phyloP scores from a whole-genome alignment of 2,888 invertebrate species.

The Pyrocoelia pectoralis region DNA sequence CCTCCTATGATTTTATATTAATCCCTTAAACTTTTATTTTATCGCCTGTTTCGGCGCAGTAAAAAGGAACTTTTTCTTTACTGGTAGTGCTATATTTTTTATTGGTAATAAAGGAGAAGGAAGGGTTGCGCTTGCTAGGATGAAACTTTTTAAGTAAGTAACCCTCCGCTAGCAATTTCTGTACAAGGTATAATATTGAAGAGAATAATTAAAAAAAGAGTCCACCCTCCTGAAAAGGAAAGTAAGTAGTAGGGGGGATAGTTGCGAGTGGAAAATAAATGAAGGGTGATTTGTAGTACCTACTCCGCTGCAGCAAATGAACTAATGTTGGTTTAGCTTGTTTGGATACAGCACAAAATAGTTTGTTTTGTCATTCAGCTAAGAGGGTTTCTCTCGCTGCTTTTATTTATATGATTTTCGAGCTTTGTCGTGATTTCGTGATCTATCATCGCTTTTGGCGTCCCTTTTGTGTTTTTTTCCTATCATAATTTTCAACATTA shows the following conservation, averaged over 20 bases:
- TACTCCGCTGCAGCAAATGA: conserved; percentile 31
- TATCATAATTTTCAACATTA: conserved; percentile 13
- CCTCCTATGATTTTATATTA: conserved; percentile 39
- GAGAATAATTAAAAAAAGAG: conserved; percentile 42
- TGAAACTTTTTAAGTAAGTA: conserved; percentile 32
- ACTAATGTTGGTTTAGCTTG: conserved; percentile 37
- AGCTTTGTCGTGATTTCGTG: conserved; percentile 30
- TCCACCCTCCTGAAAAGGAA: conserved; percentile 35
- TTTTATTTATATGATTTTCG: conserved; percentile 32
- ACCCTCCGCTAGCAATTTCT: conserved; percentile 34
- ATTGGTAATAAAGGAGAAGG: conserved; percentile 40
- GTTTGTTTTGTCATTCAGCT: conserved; percentile 40
- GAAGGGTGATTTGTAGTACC: conserved; percentile 44
- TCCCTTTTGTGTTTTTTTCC: conserved; percentile 24
- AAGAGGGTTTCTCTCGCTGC: conserved; percentile 33
- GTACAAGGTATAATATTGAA: conserved; percentile 36
- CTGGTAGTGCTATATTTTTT: conserved; percentile 34
- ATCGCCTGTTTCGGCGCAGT: conserved; percentile 33
- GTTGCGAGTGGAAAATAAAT: conserved; percentile 40
- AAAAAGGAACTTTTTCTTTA: conserved; percentile 34
- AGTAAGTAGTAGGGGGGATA: conserved; percentile 33
- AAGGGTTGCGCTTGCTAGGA: conserved; percentile 32
- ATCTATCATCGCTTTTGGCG: conserved; percentile 21
- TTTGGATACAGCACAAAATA: conserved; percentile 38
- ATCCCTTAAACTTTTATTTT: conserved; percentile 37